Base-by-base conservation (phyloP, 2,888 invertebrate genomes). In the Monochamus alternatus region DNA sequence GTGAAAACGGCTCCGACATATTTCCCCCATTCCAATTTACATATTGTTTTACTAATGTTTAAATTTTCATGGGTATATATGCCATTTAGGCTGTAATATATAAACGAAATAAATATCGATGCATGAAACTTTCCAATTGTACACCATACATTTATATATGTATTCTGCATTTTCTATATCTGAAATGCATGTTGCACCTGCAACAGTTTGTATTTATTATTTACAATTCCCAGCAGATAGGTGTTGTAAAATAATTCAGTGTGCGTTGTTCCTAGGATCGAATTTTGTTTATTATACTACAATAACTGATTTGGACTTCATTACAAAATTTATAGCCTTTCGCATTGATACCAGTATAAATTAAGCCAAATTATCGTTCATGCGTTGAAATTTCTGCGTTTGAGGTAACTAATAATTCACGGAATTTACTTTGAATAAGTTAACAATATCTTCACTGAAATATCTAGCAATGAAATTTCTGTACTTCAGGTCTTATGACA, bases 241-340 rank as follows among this genome's bases (percentile, higher is more conserved):
- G 58, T 58, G 43, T 38, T 7, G 43, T 68, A 70, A 59, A 75
- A 77, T 75, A 71, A 76, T 76, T 74, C 59, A 67, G 75, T 74
- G 65, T 71, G 58, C 66, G 10, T 52, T 71, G 67, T 73, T 67
- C 70, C 70, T 66, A 47, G 75, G 75, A 75, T 78, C 75, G n/a
- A 60, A 75, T 78, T 73, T 74, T 60, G 73, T 71, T 71, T 78
- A 71, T 74, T 77, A 65, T 73, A 72, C 69, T 73, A 73, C 72
- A 77, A 72, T 77, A 67, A 77, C 73, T 51, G 73, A 55, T 59
- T 69, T 59, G 31, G 59, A 73, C 60, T 60, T 75, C 75, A 73
- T 77, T 72, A 71, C 68, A 38, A 68, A 74, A 77, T 77, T 77
- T 74, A 68, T 68, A 74, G 70, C 67, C 62, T 60, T 59, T 68